Conservation (phyloP, 2,797 vertebrate species). For the Champsocephalus gunnari region DNA sequence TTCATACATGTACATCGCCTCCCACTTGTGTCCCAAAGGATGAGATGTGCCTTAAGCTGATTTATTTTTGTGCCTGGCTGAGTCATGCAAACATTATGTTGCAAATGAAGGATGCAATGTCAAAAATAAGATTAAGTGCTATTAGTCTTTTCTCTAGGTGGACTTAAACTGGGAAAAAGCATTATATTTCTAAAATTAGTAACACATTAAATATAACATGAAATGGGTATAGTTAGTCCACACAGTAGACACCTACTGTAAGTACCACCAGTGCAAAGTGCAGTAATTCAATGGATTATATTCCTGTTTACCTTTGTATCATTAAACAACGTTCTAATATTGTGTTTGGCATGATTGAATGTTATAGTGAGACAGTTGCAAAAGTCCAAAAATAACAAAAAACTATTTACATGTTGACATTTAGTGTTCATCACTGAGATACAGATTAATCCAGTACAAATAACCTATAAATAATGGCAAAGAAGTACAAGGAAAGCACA, state of each 20-base stretch:
- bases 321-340: constrained; percentile 40
- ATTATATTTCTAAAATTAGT: constrained; percentile 34
- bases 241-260: constrained; percentile 47
- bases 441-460: constrained; percentile 61
- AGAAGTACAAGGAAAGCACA: constrained; percentile 64
- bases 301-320: constrained; percentile 39
- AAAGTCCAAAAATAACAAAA: constrained; percentile 52
- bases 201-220: constrained; percentile 49
- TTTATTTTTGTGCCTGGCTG: constrained; percentile 67
- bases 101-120: constrained; percentile 57
- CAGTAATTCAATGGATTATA: constrained; percentile 53
- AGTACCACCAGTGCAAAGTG: constrained; percentile 71
- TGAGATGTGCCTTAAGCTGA: constrained; percentile 53
- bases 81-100: constrained; percentile 72
- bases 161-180: constrained; percentile 40
- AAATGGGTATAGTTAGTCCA: constrained; percentile 35
- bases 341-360: constrained; percentile 56
- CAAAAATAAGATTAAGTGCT: constrained; percentile 61
- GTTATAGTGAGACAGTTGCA: constrained; percentile 43
- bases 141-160: constrained; percentile 27
- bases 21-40: constrained; percentile 49
- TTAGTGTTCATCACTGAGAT: constrained; percentile 62
- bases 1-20: constrained; percentile 42
- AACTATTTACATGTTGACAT: constrained; percentile 71
- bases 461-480: constrained; percentile 60